These are phyloP conservation scores for Colaptes auratus DNA, from an alignment of 2,113 vertebrate genomes.

Conservation along the genomic window DNA sequence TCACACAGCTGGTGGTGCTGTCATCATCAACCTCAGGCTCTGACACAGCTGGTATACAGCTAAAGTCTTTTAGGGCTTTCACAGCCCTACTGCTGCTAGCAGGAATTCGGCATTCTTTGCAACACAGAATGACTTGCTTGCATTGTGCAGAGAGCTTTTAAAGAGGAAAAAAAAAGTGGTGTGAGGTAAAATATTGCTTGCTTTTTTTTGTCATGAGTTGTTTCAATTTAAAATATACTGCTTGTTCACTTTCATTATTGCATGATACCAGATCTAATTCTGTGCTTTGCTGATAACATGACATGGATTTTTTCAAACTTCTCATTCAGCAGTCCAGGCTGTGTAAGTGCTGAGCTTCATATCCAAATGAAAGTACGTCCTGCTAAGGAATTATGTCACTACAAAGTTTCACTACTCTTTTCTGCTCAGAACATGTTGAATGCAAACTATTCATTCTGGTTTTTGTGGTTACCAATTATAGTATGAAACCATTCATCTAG, in stretches of 20 bases:
- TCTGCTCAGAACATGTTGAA: neutral
- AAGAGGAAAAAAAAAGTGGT: neutral
- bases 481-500: neutral
- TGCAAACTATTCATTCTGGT: neutral
- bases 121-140: neutral
- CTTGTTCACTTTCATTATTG: neutral
- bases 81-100: neutral
- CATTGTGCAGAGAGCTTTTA: neutral
- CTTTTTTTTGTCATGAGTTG: neutral
- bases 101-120: conserved; percentile 29
- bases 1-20: neutral
- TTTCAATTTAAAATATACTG: neutral
- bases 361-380: neutral
- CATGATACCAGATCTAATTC: neutral
- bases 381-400: neutral
- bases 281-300: neutral
- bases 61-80: neutral
- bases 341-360: neutral
- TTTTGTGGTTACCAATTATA: neutral
- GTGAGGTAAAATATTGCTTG: neutral
- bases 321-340: neutral
- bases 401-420: neutral
- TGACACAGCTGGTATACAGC: neutral
- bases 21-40: neutral
- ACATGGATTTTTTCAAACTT: neutral